Evolutionary conservation across 2,888 invertebrate species (phyloP).

Genomic region (Acanthoscelides obtectus): DNA sequence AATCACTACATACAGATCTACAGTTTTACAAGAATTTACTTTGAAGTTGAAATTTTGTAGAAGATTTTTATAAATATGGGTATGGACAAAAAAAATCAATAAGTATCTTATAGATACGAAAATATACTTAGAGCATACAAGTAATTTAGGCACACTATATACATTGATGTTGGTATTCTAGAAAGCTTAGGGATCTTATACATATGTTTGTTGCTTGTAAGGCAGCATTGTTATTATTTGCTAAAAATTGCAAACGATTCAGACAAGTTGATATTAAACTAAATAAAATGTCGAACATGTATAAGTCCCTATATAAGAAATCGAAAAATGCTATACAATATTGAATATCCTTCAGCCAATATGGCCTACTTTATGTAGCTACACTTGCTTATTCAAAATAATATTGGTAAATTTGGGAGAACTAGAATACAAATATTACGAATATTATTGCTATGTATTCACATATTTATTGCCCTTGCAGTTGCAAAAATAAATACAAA

Average conservation of each 20-base stretch:
- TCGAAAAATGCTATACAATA: not conserved
- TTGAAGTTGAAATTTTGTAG: no score
- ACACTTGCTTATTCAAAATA: not conserved
- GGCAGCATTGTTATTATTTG: not conserved
- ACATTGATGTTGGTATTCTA: not conserved
- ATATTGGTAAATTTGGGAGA: not conserved
- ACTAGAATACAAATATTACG: not conserved
- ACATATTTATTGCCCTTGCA: not conserved
- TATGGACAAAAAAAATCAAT: no score
- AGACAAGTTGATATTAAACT: not conserved
- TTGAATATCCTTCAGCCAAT: no score
- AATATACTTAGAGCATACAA: not conserved
- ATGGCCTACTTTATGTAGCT: no score
- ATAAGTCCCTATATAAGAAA: not conserved
- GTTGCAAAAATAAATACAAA: no score
- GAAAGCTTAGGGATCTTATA: not conserved
- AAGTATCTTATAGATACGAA: not conserved
- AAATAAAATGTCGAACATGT: no score
- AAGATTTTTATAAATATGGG: no score
- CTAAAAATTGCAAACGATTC: no score
- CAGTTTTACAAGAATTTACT: no score
- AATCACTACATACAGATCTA: not conserved
- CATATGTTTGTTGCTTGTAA: not conserved
- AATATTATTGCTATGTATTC: not conserved
- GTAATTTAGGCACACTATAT: not conserved